Percentiles rank a stretch among this genome's conserved stretches.
Conservation (phyloP, 2,888 invertebrate species). For the Dichetophora obliterata region DNA sequence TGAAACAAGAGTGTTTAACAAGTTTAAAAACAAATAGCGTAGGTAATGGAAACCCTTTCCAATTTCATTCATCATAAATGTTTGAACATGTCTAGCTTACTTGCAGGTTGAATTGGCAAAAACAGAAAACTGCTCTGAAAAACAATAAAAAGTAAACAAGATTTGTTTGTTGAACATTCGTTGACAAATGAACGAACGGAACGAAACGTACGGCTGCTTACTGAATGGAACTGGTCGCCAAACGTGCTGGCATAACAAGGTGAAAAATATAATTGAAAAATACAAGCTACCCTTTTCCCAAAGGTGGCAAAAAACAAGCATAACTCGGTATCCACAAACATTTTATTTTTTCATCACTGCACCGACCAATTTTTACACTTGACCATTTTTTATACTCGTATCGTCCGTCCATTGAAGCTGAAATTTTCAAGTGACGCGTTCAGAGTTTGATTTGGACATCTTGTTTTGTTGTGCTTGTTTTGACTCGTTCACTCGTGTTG, state of each 20-base stretch:
- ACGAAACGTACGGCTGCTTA: background rate
- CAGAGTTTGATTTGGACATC: background rate
- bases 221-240: background rate
- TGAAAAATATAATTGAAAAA: slow-evolving; percentile 31
- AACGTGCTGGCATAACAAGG: background rate
- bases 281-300: background rate
- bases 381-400: background rate
- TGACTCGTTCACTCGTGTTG: background rate
- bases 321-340: no score
- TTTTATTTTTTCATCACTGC: no score
- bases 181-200: slow-evolving; percentile 17
- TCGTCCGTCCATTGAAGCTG: background rate
- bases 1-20: no score
- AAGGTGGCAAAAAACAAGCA: no score
- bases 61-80: slow-evolving; percentile 1
- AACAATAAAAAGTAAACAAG: slow-evolving; percentile 2
- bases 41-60: no score
- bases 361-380: background rate
- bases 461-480: background rate
- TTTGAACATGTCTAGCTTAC: background rate
- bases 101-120: background rate
- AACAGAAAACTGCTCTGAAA: background rate
- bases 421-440: slow-evolving; percentile 8
- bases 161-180: slow-evolving; percentile 3
- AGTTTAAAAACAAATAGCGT: no score